phyloP scores from a whole-genome alignment of 2,113 vertebrate species.

The Corydoras maculifer region DNA sequence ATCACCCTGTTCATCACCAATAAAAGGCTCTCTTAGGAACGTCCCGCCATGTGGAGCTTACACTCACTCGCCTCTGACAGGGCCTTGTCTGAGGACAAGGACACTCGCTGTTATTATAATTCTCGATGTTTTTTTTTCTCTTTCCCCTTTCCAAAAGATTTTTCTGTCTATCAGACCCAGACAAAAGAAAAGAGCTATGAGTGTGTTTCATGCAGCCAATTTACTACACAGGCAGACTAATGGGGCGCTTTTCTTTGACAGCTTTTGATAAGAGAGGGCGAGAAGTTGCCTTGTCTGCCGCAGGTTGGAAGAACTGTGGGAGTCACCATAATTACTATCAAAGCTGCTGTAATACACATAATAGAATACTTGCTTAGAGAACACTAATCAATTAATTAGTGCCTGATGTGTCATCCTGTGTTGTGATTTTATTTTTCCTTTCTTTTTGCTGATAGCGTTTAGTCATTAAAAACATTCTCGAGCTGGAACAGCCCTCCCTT shows the following conservation, averaged over 20 bases:
- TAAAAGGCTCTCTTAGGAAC: slow-evolving; percentile 40
- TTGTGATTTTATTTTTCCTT: slow-evolving; percentile 30
- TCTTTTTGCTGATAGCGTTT: slow-evolving; percentile 28
- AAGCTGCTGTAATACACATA: slow-evolving; percentile 41
- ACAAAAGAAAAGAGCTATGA: slow-evolving; percentile 32
- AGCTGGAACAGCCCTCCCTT: slow-evolving; percentile 27
- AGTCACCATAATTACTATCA: slow-evolving; percentile 46
- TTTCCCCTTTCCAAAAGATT: neutral
- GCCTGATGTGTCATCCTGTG: slow-evolving; percentile 36
- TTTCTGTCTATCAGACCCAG: slow-evolving; percentile 10
- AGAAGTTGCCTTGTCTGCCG: slow-evolving; percentile 32
- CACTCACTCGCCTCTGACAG: slow-evolving; percentile 32
- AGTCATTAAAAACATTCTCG: slow-evolving; percentile 34
- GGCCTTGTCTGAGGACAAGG: slow-evolving; percentile 35
- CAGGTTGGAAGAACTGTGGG: slow-evolving; percentile 38
- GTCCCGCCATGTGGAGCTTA: slow-evolving; percentile 32
- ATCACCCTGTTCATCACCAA: slow-evolving; percentile 33
- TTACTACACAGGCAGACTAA: slow-evolving; percentile 47
- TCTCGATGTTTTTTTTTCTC: neutral
- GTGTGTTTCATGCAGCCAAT: slow-evolving; percentile 43
- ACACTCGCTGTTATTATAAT: slow-evolving; percentile 33
- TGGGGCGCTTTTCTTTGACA: slow-evolving; percentile 43
- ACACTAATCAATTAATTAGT: slow-evolving; percentile 49
- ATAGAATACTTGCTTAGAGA: slow-evolving; percentile 40
- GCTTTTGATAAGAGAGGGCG: slow-evolving; percentile 38